A percentile compares a stretch with the other conserved stretches of the same genome.
phyloP scores from a whole-genome alignment of 2,113 vertebrate species.

The mouse (Mus musculus) region DNA sequence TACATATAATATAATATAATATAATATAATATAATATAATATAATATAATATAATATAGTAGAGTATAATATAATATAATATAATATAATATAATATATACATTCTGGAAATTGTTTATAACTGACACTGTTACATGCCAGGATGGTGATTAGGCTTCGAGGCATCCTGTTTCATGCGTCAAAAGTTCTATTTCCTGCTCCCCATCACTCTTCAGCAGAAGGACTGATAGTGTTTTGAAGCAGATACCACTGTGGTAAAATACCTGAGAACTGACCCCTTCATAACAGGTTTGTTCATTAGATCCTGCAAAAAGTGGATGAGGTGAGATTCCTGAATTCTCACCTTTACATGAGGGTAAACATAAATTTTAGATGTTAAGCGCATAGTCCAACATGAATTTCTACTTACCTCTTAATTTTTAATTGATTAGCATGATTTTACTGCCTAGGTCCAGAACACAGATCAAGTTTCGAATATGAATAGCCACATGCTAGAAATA shows the following conservation, averaged over 20 bases:
- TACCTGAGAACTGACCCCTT: not conserved
- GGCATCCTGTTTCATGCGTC: not conserved
- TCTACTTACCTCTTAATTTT: conserved; percentile 46
- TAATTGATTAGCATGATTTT: conserved; percentile 39
- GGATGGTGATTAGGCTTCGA: not conserved
- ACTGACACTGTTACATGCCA: not conserved
- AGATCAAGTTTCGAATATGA: conserved; percentile 9
- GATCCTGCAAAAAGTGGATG: not conserved
- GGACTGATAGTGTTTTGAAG: not conserved
- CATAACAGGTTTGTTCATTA: conserved; percentile 4
- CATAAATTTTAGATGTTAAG: not conserved
- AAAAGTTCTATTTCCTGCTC: not conserved
- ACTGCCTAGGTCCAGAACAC: not conserved
- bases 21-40: no score
- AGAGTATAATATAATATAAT: no score
- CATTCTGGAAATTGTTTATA: not conserved
- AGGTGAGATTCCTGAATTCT: not conserved
- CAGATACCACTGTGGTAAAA: not conserved
- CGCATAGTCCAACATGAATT: not conserved
- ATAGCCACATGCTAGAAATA: not conserved
- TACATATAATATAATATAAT: not conserved
- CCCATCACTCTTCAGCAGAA: not conserved
- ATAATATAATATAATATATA: not conserved
- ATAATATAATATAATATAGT: no score
- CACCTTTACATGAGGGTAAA: not conserved